These are phyloP conservation scores for Microctonus brassicae DNA, from an alignment of 2,888 invertebrate genomes.

Conservation along the genomic window DNA sequence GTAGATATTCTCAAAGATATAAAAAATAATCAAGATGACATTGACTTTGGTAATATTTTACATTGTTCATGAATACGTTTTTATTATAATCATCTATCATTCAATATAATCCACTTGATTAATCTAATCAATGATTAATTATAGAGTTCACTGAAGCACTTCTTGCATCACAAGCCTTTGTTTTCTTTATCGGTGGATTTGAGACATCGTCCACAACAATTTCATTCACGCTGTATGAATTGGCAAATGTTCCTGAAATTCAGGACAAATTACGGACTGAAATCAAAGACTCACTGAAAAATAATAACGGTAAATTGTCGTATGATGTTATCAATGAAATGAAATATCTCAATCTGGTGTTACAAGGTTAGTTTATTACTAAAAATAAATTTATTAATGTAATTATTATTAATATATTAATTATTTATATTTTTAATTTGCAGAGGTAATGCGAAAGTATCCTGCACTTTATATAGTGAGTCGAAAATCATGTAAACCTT, in stretches of 20 bases:
- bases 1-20: conserved; percentile 67
- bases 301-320: conserved; percentile 56
- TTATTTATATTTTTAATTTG: conserved; percentile 22
- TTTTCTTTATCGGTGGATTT: conserved; percentile 70
- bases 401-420: too few species aligned
- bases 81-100: too few species aligned
- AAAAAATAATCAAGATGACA: conserved; percentile 45
- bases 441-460: conserved; percentile 69
- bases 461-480: conserved; percentile 63
- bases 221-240: conserved; percentile 65
- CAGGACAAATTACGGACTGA: conserved; percentile 66
- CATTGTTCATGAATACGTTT: neutral
- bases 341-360: conserved; percentile 65
- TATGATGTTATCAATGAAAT: conserved; percentile 64
- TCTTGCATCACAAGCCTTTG: conserved; percentile 65
- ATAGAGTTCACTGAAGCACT: conserved; percentile 60
- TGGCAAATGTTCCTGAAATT: conserved; percentile 65
- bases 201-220: conserved; percentile 69
- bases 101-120: conserved; percentile 10
- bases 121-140: too few species aligned
- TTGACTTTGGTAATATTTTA: conserved; percentile 33
- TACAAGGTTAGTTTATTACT: conserved; percentile 49
- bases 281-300: conserved; percentile 54
- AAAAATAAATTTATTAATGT: neutral
- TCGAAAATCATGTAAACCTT: conserved; percentile 54